These are phyloP conservation scores for Sterna hirundo DNA, from an alignment of 2,113 vertebrate species.

Conservation along the genomic window DNA sequence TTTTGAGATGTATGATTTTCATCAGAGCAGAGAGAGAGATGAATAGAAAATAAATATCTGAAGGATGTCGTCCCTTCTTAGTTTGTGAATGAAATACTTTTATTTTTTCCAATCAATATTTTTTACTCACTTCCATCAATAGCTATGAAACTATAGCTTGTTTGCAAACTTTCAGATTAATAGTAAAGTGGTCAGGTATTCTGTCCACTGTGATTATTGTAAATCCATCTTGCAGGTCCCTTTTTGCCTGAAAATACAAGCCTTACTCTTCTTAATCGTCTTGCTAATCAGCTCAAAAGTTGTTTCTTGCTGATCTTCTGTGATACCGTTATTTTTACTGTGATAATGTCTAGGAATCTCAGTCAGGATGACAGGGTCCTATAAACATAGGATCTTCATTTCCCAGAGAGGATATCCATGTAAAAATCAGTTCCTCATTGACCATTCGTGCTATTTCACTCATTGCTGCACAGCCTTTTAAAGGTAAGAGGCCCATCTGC, in stretches of 20 bases:
- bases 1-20: not conserved
- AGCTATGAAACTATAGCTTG: not conserved
- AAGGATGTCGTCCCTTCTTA: not conserved
- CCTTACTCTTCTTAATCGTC: not conserved
- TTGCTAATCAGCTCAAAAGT: not conserved
- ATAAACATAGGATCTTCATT: not conserved
- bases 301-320: not conserved
- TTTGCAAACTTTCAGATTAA: not conserved
- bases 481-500: not conserved
- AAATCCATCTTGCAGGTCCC: not conserved
- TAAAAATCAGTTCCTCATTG: not conserved
- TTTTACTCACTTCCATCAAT: not conserved
- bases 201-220: not conserved
- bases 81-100: not conserved
- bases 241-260: not conserved
- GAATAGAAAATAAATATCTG: not conserved
- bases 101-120: not conserved
- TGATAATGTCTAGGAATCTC: not conserved
- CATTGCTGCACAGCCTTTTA: not conserved
- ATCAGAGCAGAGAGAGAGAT: not conserved
- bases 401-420: not conserved
- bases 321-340: not conserved
- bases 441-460: not conserved
- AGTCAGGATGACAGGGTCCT: not conserved
- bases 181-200: not conserved